phyloP scores from a whole-genome alignment of 2,888 invertebrate genomes.

The Adelognathus sp. region DNA sequence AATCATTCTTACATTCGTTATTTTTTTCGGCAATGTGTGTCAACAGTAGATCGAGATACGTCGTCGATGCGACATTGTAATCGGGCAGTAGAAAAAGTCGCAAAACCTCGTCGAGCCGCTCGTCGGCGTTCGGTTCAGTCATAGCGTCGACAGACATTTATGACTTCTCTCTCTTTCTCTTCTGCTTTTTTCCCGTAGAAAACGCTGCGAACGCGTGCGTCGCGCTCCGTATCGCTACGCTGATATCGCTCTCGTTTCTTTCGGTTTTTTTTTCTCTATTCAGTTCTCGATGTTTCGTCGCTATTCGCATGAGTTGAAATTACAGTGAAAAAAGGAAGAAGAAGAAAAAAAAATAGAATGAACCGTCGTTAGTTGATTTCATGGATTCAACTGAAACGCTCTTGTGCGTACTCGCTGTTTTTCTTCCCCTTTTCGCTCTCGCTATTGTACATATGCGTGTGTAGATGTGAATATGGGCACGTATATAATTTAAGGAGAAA shows the following conservation, averaged over 20 bases:
- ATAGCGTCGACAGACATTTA: constrained; percentile 45
- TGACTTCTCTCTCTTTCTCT: not conserved
- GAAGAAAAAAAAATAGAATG: not conserved
- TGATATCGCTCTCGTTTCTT: not conserved
- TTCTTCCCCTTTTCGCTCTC: not conserved
- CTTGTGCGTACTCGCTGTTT: constrained; percentile 24
- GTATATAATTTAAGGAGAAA: constrained; percentile 39
- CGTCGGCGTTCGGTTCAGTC: constrained; percentile 72
- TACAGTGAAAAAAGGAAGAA: not conserved
- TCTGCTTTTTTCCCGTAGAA: not conserved
- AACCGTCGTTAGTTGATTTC: constrained; percentile 3
- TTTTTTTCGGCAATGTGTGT: constrained; percentile 71
- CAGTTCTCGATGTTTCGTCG: not conserved
- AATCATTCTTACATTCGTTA: constrained; percentile 67
- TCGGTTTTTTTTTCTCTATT: not conserved
- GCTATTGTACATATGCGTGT: not conserved
- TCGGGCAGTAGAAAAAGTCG: constrained; percentile 83
- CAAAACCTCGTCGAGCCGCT: constrained; percentile 84
- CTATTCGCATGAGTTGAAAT: not conserved
- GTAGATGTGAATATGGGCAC: constrained; percentile 9
- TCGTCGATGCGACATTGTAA: constrained; percentile 82
- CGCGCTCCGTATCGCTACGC: not conserved
- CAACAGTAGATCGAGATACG: constrained; percentile 77
- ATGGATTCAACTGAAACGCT: constrained; percentile 46
- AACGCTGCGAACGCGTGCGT: not conserved